Evolutionary conservation across 2,797 vertebrate species (phyloP).

Genomic region (Emys orbicularis): DNA sequence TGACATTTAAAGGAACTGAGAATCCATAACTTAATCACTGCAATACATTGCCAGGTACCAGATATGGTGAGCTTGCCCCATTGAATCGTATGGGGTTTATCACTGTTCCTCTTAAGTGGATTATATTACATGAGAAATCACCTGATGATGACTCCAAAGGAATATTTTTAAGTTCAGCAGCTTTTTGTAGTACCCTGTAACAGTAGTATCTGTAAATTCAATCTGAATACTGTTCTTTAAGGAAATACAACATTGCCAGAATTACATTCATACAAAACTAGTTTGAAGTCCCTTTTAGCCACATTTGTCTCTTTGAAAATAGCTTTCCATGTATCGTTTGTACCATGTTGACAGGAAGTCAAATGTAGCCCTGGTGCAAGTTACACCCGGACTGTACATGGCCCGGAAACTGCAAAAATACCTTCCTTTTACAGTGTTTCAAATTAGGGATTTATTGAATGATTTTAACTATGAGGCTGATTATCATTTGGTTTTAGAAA

Average conservation of each 20-base stretch:
- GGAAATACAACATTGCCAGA: constrained; percentile 9
- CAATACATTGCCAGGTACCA: neutral
- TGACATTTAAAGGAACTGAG: neutral
- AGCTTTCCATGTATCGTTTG: constrained; percentile 58
- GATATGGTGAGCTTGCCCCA: neutral
- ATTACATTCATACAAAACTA: neutral
- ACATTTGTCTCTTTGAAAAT: constrained; percentile 44
- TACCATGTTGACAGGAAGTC: constrained; percentile 19
- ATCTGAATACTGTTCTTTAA: constrained; percentile 2
- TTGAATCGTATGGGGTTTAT: neutral
- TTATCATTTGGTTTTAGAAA: constrained; percentile 66
- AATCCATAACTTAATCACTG: neutral
- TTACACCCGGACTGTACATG: neutral
- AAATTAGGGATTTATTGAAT: constrained; percentile 58
- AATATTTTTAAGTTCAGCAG: neutral
- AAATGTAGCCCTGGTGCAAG: constrained; percentile 41
- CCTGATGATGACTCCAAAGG: neutral
- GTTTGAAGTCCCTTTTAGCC: constrained; percentile 43
- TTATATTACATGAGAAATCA: neutral
- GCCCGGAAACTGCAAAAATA: neutral
- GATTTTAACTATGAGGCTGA: constrained; percentile 69
- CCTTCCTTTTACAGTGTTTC: neutral
- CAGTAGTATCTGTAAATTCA: neutral
- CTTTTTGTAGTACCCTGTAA: neutral
- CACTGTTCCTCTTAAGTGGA: too few species aligned